A percentile compares a stretch with the other conserved stretches of the same genome.
phyloP scores from a whole-genome alignment of 2,113 vertebrate genomes.

The Ceyx melanurus region DNA sequence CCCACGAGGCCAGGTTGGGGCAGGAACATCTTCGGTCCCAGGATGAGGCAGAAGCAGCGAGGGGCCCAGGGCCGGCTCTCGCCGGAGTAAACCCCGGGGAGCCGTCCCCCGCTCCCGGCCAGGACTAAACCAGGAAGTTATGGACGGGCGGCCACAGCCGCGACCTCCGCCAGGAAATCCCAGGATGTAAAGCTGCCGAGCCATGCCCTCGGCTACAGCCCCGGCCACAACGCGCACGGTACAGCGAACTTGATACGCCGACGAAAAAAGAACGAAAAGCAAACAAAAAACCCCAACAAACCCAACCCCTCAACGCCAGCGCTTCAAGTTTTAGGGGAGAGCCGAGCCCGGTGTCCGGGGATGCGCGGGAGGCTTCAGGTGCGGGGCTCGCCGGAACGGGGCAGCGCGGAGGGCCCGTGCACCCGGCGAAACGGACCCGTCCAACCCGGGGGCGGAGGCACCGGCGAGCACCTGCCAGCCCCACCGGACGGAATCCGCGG shows the following conservation, averaged over 20 bases:
- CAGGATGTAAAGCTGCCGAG: background rate
- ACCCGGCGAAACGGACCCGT: no score
- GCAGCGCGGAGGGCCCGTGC: background rate
- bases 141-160: background rate
- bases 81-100: accelerated
- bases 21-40: background rate
- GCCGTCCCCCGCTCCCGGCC: background rate
- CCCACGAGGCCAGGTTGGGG: background rate
- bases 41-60: background rate
- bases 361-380: background rate
- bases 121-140: background rate
- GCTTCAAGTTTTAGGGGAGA: background rate
- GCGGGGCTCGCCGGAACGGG: background rate
- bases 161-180: background rate
- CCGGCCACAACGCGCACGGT: background rate
- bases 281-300: background rate
- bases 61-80: background rate
- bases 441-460: no score
- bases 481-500: background rate
- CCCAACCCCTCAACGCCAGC: background rate
- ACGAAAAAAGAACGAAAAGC: no score
- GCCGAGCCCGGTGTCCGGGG: background rate
- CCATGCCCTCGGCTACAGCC: background rate
- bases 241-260: background rate
- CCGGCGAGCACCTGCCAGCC: background rate